These are phyloP conservation scores for Phainopepla nitens DNA, from an alignment of 2,113 vertebrate genomes.

Conservation along the genomic window DNA sequence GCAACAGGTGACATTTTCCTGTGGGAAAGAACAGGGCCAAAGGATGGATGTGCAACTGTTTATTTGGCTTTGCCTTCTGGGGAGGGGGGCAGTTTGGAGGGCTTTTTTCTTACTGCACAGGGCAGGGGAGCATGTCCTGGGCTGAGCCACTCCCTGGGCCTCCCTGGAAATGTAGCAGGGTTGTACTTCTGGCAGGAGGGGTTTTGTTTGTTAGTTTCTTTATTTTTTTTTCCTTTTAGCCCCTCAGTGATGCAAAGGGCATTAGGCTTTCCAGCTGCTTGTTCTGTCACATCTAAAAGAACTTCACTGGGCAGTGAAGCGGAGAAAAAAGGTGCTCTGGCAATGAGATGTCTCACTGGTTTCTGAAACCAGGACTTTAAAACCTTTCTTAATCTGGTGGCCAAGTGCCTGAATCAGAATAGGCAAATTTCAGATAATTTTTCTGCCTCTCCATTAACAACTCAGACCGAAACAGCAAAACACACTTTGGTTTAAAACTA, in stretches of 20 bases:
- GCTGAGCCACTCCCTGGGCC: background rate
- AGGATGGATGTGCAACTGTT: background rate
- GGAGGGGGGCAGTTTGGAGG: background rate
- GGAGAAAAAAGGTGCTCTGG: background rate
- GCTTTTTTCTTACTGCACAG: accelerated
- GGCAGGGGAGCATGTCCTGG: background rate
- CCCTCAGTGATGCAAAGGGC: background rate
- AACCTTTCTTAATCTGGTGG: background rate
- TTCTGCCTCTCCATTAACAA: background rate
- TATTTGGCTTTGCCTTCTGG: background rate
- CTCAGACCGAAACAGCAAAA: background rate
- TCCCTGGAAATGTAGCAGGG: too few species aligned
- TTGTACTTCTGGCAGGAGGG: background rate
- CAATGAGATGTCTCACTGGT: background rate
- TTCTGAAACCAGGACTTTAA: background rate
- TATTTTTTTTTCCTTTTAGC: accelerated
- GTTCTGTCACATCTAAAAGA: background rate
- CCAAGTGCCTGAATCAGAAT: background rate
- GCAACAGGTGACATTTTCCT: background rate
- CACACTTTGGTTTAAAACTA: background rate
- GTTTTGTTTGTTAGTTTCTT: background rate
- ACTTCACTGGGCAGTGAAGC: background rate
- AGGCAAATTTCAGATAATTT: background rate
- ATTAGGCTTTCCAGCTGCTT: background rate
- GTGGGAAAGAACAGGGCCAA: background rate